Evolutionary conservation across 2,888 invertebrate genomes (phyloP), one percentile per base, ranked within the genome.

Genomic region (Sphaerophoria taeniata): DNA sequence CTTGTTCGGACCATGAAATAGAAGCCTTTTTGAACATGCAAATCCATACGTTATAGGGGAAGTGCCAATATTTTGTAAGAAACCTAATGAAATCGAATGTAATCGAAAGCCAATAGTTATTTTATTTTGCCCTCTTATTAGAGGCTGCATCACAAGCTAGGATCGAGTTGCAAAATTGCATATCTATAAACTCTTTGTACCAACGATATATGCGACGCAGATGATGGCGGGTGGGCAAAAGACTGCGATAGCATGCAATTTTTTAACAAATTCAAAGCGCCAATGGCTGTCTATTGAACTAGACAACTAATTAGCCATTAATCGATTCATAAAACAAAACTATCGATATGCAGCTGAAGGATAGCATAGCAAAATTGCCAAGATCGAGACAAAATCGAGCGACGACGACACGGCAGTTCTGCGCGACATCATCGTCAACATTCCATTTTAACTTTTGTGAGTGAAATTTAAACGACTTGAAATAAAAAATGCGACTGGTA

Each of bases 261-360:
- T 85, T 80, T 85, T 80, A 67, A 53, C 67, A 39, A 39, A 67
- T 67, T 74, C 55, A 24, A 36, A 24, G 39, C 72, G 53, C 39
- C 72, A 72, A 79, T 63, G 75, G n/a, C n/a, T n/a, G n/a, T 76
- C 60, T 80, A 81, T 76, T 77, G 61, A 70, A 77, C 81, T 85
- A 76, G 69, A 77, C 76, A 85, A 73, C 81, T 85, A 85, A 85
- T 85, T 85, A 81, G 81, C 65, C 85, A 81, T 85, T 85, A 85
- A 85, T 85, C 81, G 85, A 81, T 81, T 67, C 39, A 58, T 49
- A 49, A 60, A 60, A 60, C 63, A 72, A 76, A 45, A 63, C 43
- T 67, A 71, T 73, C 16, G 63, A 74, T 60, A 61, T 56, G 69
- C n/a, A n/a, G n/a, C n/a, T n/a, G n/a, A n/a, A n/a, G n/a, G n/a